phyloP scores from a whole-genome alignment of 2,113 vertebrate genomes.

The Herpetotheres cachinnans region DNA sequence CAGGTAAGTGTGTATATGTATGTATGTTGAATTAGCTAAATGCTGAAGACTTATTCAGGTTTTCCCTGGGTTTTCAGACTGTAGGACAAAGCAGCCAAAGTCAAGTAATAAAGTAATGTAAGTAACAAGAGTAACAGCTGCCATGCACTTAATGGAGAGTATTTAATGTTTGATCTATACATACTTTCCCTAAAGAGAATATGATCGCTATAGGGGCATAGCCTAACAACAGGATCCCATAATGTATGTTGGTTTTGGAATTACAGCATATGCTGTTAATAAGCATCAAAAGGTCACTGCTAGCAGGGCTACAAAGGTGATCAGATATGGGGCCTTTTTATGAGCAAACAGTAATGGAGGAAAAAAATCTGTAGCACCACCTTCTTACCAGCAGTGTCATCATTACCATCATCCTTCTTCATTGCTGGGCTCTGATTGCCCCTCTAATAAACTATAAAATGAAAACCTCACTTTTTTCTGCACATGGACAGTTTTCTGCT shows the following conservation, averaged over 20 bases:
- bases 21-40: not conserved
- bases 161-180: not conserved
- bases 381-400: not conserved
- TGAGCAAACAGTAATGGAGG: not conserved
- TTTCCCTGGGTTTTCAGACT: not conserved
- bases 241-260: not conserved
- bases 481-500: not conserved
- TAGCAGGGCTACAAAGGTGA: not conserved
- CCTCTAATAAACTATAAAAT: not conserved
- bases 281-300: not conserved
- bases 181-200: not conserved
- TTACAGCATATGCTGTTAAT: not conserved
- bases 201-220: not conserved
- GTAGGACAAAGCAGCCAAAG: not conserved
- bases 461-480: not conserved
- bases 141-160: not conserved
- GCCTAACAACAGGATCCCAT: not conserved
- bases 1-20: not conserved
- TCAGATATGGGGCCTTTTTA: not conserved
- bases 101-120: not conserved
- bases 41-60: not conserved
- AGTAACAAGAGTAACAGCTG: not conserved
- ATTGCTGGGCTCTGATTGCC: not conserved
- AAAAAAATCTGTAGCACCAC: not conserved
- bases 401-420: not conserved